Base-by-base conservation (phyloP, 2,888 invertebrate species). In the Drosophila robusta region DNA sequence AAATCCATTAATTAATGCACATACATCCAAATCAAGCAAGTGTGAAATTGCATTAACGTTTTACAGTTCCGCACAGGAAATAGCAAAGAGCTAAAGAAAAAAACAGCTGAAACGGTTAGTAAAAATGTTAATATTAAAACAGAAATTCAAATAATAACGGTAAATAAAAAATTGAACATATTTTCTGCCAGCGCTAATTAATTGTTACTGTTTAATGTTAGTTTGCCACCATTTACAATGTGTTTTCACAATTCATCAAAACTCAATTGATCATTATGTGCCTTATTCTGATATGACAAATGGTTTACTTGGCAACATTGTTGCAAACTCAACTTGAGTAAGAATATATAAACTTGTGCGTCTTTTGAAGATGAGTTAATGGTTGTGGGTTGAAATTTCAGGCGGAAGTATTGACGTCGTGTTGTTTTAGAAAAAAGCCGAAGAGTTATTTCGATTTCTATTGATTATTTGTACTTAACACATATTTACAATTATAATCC, bases 11-110 rank as follows among this genome's bases (percentile, higher is more conserved):
- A 34, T 36, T n/a, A 49, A 24, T 29, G 29, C 47, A 41, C 44
- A 57, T 12, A 34, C 26, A 51, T 26, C 39, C 14, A 68, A 61
- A 39, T 34, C 60, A 64, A 60, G 45, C 52, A 61, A 75, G 70
- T 74, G 74, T 74, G 66, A 58, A 62, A 54, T 55, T 70, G 60
- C 51, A 74, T 61, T 70, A 62, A 57, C 69, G 60, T 42, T 64
- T 45, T 14, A n/a, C 36, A 45, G 39, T 56, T 42, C 52, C 46
- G 42, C 41, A 34, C 64, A 42, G 73, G 56, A 74, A 74, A 57
- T 47, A 36, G 29, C 16, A 50, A 36, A 50, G 45, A 46, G 54
- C 36, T 26, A 9, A n/a, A n/a, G n/a, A 54, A 26, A 51, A 52
- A 11, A 18, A 49, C 39, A 54, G 14, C 49, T 50, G 14, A 55